Conservation (phyloP, 1,140 invertebrate genomes). For the Heliconius hewitsoni region DNA sequence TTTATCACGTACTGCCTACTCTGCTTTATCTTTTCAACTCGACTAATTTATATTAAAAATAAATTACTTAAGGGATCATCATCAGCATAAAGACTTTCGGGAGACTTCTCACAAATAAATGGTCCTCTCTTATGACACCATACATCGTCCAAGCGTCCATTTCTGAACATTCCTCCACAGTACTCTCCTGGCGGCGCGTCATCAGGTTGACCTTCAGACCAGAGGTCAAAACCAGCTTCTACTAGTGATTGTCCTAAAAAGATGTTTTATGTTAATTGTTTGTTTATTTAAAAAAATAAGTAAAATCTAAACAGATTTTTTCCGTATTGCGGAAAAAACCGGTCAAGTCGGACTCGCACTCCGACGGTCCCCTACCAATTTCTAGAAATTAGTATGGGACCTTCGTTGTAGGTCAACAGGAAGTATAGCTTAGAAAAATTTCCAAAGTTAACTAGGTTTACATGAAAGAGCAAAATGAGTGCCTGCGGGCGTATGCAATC, state of each 20-base stretch:
- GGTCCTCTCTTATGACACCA: constrained; percentile 37
- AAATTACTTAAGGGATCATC: constrained; percentile 10
- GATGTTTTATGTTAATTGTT: not conserved
- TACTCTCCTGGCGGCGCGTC: constrained; percentile 28
- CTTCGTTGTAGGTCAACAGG: too few species aligned
- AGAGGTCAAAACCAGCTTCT: constrained; percentile 36
- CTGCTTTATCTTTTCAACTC: not conserved
- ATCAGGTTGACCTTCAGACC: constrained; percentile 35
- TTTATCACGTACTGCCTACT: too few species aligned
- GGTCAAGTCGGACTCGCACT: too few species aligned
- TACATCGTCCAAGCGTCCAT: constrained; percentile 34
- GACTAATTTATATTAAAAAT: not conserved
- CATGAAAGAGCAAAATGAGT: too few species aligned
- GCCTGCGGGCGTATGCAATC: too few species aligned
- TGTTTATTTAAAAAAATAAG: too few species aligned
- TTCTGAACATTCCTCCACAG: constrained; percentile 42
- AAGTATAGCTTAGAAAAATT: too few species aligned
- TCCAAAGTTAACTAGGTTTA: too few species aligned
- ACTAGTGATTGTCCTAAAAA: constrained; percentile 34
- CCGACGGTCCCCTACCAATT: too few species aligned
- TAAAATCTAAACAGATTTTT: too few species aligned
- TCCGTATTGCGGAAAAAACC: too few species aligned
- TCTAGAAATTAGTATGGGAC: too few species aligned
- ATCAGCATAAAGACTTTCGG: constrained; percentile 24
- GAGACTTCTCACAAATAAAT: constrained; percentile 39